phyloP scores from a whole-genome alignment of 2,888 invertebrate genomes.

The Ferdinandea cuprea region DNA sequence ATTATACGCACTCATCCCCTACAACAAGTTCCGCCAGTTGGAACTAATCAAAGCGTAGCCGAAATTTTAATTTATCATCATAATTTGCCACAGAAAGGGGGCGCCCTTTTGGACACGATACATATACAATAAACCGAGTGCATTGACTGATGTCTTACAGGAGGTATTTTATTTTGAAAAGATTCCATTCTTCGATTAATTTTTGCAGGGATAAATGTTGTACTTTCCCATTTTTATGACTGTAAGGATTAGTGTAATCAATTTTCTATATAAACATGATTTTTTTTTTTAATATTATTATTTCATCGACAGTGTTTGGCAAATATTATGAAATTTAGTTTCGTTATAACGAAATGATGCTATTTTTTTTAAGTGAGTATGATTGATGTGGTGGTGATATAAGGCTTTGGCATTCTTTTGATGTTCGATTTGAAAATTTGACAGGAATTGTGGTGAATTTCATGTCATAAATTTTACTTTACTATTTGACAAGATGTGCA shows the following conservation, averaged over 20 bases:
- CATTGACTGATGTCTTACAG: constrained; percentile 50
- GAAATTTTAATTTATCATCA: constrained; percentile 50
- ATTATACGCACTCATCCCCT: constrained; percentile 38
- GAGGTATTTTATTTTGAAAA: constrained; percentile 15
- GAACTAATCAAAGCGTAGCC: constrained; percentile 45
- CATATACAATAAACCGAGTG: background rate
- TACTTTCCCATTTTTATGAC: constrained; percentile 35
- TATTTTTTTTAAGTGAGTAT: background rate
- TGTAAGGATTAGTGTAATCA: constrained; percentile 17
- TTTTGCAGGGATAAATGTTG: background rate
- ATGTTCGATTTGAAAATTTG: background rate
- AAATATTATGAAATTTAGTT: background rate
- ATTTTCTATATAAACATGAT: constrained; percentile 8
- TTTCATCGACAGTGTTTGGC: background rate
- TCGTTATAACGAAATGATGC: background rate
- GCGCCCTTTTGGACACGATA: constrained; percentile 10
- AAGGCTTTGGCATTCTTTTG: constrained; percentile 13
- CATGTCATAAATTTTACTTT: too few species aligned
- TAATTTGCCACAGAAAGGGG: background rate
- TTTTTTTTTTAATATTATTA: background rate
- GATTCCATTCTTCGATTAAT: background rate
- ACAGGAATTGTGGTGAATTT: too few species aligned
- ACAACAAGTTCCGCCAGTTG: constrained; percentile 19
- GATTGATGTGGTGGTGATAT: constrained; percentile 35
- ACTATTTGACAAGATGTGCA: too few species aligned